phyloP scores from a whole-genome alignment of 2,113 vertebrate genomes.

The Apistogramma diplotaenia region DNA sequence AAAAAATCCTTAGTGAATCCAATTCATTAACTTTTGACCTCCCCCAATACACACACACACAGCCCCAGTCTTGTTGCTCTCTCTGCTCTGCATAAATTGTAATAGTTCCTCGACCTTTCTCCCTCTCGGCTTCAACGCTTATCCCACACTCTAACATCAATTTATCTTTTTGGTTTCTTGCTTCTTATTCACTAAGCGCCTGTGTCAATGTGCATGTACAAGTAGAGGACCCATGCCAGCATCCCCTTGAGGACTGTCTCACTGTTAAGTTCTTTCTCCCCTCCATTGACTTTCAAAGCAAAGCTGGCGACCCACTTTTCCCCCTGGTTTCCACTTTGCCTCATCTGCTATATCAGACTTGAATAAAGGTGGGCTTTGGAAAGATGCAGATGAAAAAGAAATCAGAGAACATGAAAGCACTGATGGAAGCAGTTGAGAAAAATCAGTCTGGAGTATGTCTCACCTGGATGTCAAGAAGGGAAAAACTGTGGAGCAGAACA shows the following conservation, averaged over 20 bases:
- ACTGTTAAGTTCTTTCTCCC: constrained; percentile 31
- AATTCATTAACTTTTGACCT: not conserved
- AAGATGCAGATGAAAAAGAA: not conserved
- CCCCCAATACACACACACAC: not conserved
- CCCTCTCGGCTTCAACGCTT: not conserved
- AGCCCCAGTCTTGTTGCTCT: not conserved
- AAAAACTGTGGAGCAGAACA: constrained; percentile 49
- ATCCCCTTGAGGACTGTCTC: constrained; percentile 38
- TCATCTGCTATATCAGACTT: constrained; percentile 33
- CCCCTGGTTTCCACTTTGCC: constrained; percentile 60
- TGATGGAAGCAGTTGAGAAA: not conserved
- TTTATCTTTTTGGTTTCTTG: constrained; percentile 1
- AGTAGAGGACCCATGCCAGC: constrained; percentile 38
- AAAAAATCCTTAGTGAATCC: not conserved
- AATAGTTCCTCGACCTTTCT: not conserved
- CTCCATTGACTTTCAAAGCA: constrained; percentile 52
- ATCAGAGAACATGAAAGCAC: not conserved
- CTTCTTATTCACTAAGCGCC: not conserved
- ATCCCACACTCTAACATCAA: not conserved
- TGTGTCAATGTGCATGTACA: constrained; percentile 1
- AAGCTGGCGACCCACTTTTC: constrained; percentile 67
- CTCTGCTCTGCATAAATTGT: not conserved
- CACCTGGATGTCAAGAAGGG: constrained; percentile 52
- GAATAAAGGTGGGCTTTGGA: constrained; percentile 46
- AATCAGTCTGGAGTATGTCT: constrained; percentile 29